Percentiles rank a stretch among this genome's conserved stretches.
Conservation (phyloP, 2,113 vertebrate genomes). For the Gnathonemus echidnorhynchus region DNA sequence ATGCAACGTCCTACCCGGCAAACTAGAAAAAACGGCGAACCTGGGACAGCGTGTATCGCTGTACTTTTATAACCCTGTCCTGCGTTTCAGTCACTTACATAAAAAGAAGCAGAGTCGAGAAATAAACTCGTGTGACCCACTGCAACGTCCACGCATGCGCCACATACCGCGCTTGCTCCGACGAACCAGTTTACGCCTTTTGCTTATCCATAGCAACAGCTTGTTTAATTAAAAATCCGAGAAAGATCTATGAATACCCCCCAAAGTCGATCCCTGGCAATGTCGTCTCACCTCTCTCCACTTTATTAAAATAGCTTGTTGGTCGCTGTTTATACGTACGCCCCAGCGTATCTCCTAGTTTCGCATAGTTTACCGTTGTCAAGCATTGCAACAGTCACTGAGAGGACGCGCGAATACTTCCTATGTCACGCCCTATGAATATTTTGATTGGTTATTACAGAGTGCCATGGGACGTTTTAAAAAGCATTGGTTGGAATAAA, state of each 20-base stretch:
- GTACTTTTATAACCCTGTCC: neutral
- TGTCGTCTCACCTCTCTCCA: neutral
- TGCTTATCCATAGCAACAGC: slow-evolving; percentile 22
- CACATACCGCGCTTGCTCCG: slow-evolving; percentile 14
- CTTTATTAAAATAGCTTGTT: neutral
- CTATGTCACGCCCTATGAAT: neutral
- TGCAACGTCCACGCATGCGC: slow-evolving; percentile 12
- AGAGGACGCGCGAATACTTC: neutral
- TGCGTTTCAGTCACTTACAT: neutral
- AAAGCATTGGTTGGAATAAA: neutral
- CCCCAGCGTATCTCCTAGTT: neutral
- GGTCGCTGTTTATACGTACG: neutral
- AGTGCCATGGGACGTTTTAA: neutral
- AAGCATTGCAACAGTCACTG: neutral
- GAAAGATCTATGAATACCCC: neutral
- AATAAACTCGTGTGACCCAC: slow-evolving; percentile 8
- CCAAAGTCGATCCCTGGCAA: neutral
- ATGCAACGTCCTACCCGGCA: slow-evolving; percentile 11
- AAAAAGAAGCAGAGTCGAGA: neutral
- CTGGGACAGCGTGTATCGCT: neutral
- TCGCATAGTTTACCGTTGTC: neutral
- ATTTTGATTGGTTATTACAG: neutral
- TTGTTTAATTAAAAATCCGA: neutral
- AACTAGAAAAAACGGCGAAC: neutral
- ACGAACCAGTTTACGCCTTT: neutral